Percentiles rank a stretch among this genome's conserved stretches.
These are phyloP conservation scores for Limnephilus marmoratus DNA, from an alignment of 2,888 invertebrate genomes.

Conservation along the genomic window DNA sequence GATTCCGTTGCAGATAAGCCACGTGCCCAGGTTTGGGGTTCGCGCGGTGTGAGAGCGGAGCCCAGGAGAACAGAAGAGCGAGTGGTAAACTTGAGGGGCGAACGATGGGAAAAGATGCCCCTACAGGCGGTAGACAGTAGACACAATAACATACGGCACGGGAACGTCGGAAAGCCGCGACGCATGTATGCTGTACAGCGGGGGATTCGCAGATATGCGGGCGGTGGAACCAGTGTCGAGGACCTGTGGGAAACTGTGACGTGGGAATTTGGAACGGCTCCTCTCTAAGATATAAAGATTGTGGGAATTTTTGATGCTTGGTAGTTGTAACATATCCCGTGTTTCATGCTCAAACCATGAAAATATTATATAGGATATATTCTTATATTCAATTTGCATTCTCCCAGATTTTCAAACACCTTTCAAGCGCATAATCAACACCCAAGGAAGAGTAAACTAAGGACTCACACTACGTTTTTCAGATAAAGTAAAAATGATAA, in stretches of 20 bases:
- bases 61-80: not conserved
- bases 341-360: not conserved
- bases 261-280: constrained; percentile 40
- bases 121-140: not conserved
- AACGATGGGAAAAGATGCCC: not conserved
- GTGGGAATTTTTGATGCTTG: not conserved
- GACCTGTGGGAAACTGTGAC: constrained; percentile 53
- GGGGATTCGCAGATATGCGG: constrained; percentile 13
- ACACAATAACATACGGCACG: not conserved
- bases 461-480: no score
- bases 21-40: not conserved
- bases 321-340: not conserved
- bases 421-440: no score
- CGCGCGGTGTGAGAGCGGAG: not conserved
- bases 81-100: not conserved
- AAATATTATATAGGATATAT: not conserved
- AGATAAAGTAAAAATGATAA: no score
- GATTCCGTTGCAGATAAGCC: not conserved
- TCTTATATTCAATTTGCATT: no score
- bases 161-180: not conserved
- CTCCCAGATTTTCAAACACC: no score
- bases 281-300: not conserved
- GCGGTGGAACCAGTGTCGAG: constrained; percentile 35
- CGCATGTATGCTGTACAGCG: not conserved
- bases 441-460: no score